phyloP scores from a whole-genome alignment of 2,888 invertebrate species.

The Luperina testacea region DNA sequence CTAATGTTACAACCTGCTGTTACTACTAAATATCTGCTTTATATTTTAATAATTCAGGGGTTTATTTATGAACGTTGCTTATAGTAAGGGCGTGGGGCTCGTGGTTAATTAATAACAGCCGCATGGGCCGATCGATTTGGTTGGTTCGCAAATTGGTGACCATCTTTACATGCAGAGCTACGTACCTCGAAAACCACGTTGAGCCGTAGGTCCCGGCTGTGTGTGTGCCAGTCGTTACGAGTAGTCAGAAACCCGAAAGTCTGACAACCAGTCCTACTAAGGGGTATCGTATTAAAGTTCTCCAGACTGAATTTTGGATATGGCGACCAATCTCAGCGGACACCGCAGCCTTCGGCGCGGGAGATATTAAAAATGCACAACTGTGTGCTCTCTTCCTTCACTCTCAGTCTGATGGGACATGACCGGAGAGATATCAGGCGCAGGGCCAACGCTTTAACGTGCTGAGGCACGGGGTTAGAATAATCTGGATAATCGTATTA shows the following conservation, averaged over 20 bases:
- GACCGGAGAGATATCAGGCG: too few species aligned
- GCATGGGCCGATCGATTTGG: background rate
- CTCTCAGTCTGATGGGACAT: too few species aligned
- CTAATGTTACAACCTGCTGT: slow-evolving; percentile 48
- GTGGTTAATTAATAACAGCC: background rate
- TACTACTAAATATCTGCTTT: slow-evolving; percentile 19
- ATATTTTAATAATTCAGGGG: background rate
- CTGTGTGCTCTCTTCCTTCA: too few species aligned
- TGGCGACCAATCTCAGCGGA: too few species aligned
- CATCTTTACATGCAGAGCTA: background rate
- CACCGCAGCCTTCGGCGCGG: too few species aligned
- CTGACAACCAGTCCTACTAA: background rate
- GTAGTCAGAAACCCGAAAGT: background rate
- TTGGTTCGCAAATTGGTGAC: background rate
- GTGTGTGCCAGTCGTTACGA: background rate
- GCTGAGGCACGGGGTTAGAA: too few species aligned
- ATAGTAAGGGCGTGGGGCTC: background rate
- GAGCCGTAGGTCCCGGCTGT: too few species aligned
- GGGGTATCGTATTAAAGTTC: background rate
- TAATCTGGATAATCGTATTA: too few species aligned
- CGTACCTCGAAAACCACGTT: too few species aligned
- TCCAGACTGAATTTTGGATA: too few species aligned
- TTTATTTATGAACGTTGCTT: background rate
- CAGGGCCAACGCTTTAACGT: too few species aligned
- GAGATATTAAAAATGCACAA: too few species aligned